These are phyloP conservation scores for human (Homo sapiens) DNA, from an alignment of 2,113 vertebrate species.

Conservation along the genomic window DNA sequence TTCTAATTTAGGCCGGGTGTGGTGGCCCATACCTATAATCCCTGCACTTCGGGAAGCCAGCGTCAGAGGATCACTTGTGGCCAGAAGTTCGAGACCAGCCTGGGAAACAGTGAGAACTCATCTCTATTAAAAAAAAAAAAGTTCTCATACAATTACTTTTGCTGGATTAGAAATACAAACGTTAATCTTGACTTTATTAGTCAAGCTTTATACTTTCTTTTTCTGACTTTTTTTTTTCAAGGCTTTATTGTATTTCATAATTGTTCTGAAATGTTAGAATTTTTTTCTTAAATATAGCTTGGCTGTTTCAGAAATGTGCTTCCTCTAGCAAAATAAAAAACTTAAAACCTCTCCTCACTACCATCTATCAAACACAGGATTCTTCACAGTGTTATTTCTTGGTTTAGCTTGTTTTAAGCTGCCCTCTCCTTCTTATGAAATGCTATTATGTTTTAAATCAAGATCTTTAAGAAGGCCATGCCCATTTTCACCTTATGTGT, in stretches of 20 bases:
- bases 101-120: too few relatives aligned
- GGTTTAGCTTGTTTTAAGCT: background rate
- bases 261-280: slow-evolving; percentile 5
- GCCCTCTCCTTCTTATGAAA: background rate
- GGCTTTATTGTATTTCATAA: background rate
- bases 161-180: slow-evolving; percentile 19
- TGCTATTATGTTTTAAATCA: background rate
- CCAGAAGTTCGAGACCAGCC: too few relatives aligned
- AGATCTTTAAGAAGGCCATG: background rate
- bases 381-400: background rate
- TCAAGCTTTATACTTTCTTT: background rate
- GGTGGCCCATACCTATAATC: too few relatives aligned
- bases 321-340: background rate
- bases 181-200: background rate
- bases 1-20: background rate
- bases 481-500: background rate
- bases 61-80: too few relatives aligned
- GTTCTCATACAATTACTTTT: slow-evolving; percentile 11
- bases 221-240: slow-evolving; percentile 8
- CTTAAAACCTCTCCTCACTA: background rate
- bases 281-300: background rate
- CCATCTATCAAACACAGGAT: background rate
- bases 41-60: too few relatives aligned
- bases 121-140: background rate
- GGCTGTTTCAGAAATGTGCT: background rate